phyloP scores from a whole-genome alignment of 2,797 vertebrate species.

The Rhadinocentrus ornatus region DNA sequence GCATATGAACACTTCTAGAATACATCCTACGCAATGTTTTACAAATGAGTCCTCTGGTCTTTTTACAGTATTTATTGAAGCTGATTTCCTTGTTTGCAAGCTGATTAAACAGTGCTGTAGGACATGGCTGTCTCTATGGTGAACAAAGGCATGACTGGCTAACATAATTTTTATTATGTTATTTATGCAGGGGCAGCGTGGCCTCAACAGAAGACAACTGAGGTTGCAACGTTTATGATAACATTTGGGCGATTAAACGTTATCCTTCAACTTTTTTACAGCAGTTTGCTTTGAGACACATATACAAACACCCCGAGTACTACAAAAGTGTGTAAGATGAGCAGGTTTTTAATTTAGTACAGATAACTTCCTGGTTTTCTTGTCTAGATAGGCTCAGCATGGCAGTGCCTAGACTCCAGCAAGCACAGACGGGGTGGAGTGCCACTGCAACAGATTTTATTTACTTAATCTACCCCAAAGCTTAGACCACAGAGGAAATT shows the following conservation, averaged over 20 bases:
- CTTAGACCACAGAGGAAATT: background rate
- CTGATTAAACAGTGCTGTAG: no score
- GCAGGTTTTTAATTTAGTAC: background rate
- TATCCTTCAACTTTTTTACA: no score
- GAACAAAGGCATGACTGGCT: background rate
- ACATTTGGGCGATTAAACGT: background rate
- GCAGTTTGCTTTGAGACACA: background rate
- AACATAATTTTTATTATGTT: no score
- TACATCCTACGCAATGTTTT: no score
- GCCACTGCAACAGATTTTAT: background rate
- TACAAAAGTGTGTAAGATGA: background rate
- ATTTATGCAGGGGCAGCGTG: no score
- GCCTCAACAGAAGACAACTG: no score
- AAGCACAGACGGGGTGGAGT: background rate
- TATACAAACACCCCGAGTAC: background rate
- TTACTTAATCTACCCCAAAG: background rate
- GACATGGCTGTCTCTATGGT: background rate
- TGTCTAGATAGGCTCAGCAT: background rate
- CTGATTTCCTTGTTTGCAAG: no score
- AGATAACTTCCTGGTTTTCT: background rate
- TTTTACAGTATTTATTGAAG: no score
- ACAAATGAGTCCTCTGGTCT: no score
- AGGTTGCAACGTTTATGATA: no score
- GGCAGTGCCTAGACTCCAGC: background rate
- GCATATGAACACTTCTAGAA: no score